Conservation (phyloP, 2,888 invertebrate genomes). For the Arge pagana region DNA sequence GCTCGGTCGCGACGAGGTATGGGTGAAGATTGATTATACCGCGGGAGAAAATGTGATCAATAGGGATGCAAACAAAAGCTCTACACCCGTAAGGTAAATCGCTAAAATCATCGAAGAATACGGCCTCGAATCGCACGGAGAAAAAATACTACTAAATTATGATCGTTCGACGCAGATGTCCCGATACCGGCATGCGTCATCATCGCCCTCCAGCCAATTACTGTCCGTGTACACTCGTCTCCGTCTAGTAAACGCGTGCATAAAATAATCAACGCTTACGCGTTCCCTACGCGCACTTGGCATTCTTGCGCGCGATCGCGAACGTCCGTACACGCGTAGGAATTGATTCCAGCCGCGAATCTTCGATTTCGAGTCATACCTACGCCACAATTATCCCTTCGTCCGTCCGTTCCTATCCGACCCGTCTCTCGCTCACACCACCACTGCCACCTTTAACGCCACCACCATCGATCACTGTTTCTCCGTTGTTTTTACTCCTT, state of each 20-base stretch:
- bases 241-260: neutral
- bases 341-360: slow-evolving; percentile 2
- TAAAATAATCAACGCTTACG: neutral
- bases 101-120: slow-evolving; percentile 52
- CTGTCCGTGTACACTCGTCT: neutral
- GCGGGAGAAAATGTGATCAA: slow-evolving; percentile 58
- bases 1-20: slow-evolving; percentile 32
- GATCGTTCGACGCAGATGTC: slow-evolving; percentile 9
- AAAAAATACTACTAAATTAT: slow-evolving; percentile 20
- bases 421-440: too few relatives aligned
- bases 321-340: too few relatives aligned
- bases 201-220: neutral
- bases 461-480: slow-evolving; percentile 15
- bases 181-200: neutral
- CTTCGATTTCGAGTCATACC: slow-evolving; percentile 4
- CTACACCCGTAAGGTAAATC: slow-evolving; percentile 50
- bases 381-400: neutral
- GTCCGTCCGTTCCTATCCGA: neutral
- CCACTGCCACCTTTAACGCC: too few relatives aligned
- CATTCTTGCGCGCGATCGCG: too few relatives aligned
- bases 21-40: slow-evolving; percentile 58
- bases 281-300: too few relatives aligned
- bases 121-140: slow-evolving; percentile 28
- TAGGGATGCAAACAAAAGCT: slow-evolving; percentile 56
- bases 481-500: slow-evolving; percentile 19